Percentiles rank a stretch among this genome's conserved stretches.
These are phyloP conservation scores for Cromileptes altivelis DNA, from an alignment of 2,113 vertebrate genomes.

Conservation along the genomic window DNA sequence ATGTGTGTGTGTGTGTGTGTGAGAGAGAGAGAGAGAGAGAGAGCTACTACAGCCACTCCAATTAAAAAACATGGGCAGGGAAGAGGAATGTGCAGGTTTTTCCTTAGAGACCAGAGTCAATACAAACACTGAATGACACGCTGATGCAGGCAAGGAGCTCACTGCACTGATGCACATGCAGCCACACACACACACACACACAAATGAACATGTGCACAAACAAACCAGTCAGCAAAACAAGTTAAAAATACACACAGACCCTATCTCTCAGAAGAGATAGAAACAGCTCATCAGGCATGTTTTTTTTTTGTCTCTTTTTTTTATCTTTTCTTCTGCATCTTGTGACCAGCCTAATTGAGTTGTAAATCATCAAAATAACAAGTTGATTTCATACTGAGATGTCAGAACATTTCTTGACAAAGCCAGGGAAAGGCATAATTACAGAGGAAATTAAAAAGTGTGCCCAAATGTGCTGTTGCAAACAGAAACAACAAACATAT, in stretches of 20 bases:
- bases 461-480: constrained; percentile 60
- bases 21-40: too few species aligned
- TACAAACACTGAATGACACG: constrained; percentile 77
- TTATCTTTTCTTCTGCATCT: constrained; percentile 42
- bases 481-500: constrained; percentile 73
- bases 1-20: constrained; percentile 15
- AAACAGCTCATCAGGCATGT: constrained; percentile 12
- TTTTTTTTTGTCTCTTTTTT: constrained; percentile 19
- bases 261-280: constrained; percentile 39
- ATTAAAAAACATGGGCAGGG: constrained; percentile 85
- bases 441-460: constrained; percentile 73
- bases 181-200: constrained; percentile 23
- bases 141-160: constrained; percentile 67
- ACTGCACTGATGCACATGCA: constrained; percentile 51
- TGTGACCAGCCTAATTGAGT: constrained; percentile 65
- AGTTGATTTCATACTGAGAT: constrained; percentile 70
- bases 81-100: constrained; percentile 73
- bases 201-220: constrained; percentile 15
- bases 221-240: constrained; percentile 57
- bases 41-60: constrained; percentile 57
- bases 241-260: constrained; percentile 45
- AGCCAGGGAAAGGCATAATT: constrained; percentile 61
- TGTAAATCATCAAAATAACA: constrained; percentile 75
- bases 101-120: constrained; percentile 79
- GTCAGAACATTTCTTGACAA: constrained; percentile 56